Conservation (phyloP, 2,113 vertebrate species). For the Hymenochirus boettgeri region DNA sequence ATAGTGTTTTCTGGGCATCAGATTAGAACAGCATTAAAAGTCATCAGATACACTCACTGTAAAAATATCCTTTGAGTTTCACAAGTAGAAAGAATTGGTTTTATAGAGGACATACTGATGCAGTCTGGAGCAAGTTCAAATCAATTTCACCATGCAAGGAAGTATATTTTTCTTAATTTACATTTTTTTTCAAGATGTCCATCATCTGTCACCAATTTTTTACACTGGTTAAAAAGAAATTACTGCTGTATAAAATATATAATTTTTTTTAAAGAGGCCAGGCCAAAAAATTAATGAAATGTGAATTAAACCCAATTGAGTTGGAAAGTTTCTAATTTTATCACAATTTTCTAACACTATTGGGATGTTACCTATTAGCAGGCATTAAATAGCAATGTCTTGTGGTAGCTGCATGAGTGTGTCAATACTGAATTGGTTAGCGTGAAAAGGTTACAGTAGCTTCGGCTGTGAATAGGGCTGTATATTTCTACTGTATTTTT, state of each 20-base stretch:
- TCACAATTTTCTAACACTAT: no score
- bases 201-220: slow-evolving; percentile 47
- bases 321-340: no score
- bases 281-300: slow-evolving; percentile 44
- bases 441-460: no score
- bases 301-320: slow-evolving; percentile 49
- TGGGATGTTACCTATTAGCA: no score
- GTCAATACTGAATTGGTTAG: no score
- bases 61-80: slow-evolving; percentile 51
- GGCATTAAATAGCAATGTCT: no score
- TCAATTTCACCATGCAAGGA: slow-evolving; percentile 47
- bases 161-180: slow-evolving; percentile 43
- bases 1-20: slow-evolving; percentile 59
- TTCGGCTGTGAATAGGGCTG: no score
- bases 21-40: slow-evolving; percentile 66
- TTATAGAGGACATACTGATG: slow-evolving; percentile 53
- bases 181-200: slow-evolving; percentile 45
- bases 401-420: no score
- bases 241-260: slow-evolving; percentile 43
- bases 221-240: slow-evolving; percentile 42
- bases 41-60: slow-evolving; percentile 47
- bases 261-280: slow-evolving; percentile 48
- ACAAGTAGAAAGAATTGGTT: slow-evolving; percentile 55
- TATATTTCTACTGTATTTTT: no score
- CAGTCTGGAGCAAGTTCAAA: slow-evolving; percentile 56